Conservation (phyloP, 2,888 invertebrate genomes). For the Drosophila suboccidentalis region DNA sequence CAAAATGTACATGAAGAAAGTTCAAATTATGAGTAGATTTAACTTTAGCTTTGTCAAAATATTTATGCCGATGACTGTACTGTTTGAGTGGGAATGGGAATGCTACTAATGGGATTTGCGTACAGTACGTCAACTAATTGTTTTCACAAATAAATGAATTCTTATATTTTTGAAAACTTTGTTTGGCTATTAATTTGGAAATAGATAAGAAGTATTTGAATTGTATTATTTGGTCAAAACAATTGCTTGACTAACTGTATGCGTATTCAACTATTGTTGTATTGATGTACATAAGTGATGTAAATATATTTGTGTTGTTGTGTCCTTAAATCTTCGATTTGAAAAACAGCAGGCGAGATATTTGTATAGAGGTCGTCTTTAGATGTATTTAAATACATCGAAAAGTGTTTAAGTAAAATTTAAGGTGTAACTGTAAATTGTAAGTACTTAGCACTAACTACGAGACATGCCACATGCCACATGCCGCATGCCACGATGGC, state of each 20-base stretch:
- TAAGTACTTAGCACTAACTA: constrained; percentile 66
- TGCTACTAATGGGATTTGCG: constrained; percentile 25
- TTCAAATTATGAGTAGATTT: no score
- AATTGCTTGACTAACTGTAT: constrained; percentile 1
- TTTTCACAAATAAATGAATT: neutral
- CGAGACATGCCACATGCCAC: constrained; percentile 31
- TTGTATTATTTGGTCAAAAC: neutral
- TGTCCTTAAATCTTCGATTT: constrained; percentile 42
- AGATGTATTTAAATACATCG: constrained; percentile 21
- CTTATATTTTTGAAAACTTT: no score
- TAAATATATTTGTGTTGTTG: neutral
- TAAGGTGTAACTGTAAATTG: constrained; percentile 63
- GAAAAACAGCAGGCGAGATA: constrained; percentile 63
- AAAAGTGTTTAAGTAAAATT: constrained; percentile 8
- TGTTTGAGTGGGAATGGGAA: constrained; percentile 1
- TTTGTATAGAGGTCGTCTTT: constrained; percentile 54
- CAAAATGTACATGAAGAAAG: no score
- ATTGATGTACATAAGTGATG: constrained; percentile 18
- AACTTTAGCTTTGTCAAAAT: no score
- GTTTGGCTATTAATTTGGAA: neutral
- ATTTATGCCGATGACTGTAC: no score
- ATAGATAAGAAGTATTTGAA: neutral
- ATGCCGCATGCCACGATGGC: constrained; percentile 37
- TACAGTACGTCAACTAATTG: constrained; percentile 27
- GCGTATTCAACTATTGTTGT: constrained; percentile 10